Percentiles rank a stretch among this genome's conserved stretches.
Conservation (phyloP, 2,888 invertebrate genomes). For the Aphidoletes aphidimyza region DNA sequence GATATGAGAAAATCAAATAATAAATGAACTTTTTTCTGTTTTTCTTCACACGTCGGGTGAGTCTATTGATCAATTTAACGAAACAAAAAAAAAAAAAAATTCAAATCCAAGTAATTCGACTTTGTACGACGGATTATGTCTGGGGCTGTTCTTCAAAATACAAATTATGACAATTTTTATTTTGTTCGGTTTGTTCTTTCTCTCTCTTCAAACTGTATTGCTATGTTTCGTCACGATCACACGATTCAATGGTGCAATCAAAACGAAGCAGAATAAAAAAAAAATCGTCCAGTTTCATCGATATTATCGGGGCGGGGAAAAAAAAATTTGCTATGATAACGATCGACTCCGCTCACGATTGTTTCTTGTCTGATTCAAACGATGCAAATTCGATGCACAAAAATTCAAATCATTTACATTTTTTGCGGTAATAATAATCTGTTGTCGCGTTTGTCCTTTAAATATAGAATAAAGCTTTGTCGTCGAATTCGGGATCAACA, state of each 20-base stretch:
- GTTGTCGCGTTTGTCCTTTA: not conserved
- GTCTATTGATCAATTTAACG: no score
- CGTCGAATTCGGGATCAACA: not conserved
- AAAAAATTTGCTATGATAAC: not conserved
- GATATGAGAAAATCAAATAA: not conserved
- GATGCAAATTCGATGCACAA: not conserved
- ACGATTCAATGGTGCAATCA: not conserved
- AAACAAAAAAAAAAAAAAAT: no score
- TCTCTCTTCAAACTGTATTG: not conserved
- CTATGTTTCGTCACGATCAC: constrained; percentile 3
- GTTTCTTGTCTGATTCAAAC: not conserved
- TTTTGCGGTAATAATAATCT: not conserved
- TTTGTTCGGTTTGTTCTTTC: not conserved
- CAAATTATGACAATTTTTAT: no score
- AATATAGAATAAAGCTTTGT: not conserved
- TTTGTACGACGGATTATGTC: no score
- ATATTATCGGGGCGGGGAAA: not conserved
- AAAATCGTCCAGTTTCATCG: not conserved
- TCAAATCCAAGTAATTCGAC: no score
- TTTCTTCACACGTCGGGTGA: no score
- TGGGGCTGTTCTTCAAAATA: no score
- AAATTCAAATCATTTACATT: not conserved
- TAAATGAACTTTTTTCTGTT: not conserved
- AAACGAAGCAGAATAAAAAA: not conserved
- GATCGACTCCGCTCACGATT: not conserved